Base-by-base conservation (phyloP, 2,797 vertebrate genomes). In the Alauda arvensis region DNA sequence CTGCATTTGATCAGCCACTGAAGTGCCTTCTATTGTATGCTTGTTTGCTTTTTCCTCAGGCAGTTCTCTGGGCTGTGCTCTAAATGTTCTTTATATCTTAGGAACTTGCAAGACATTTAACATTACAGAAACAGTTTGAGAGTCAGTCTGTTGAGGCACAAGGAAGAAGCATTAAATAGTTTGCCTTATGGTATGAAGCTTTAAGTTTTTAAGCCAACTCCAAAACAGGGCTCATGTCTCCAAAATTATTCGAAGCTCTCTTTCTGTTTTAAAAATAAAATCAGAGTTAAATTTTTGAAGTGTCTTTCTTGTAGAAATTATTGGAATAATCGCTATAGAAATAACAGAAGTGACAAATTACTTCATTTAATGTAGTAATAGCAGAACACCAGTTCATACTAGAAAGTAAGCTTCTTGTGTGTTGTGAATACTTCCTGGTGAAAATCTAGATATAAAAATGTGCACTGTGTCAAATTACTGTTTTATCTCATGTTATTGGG, bases 21-120 rank as follows among this genome's bases (percentile, higher is more conserved):
- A 56, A 82, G 48, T 0, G 0, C 19, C 40, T 72, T 66, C 4
- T 25, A 6, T 37, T 2, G 0, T 26, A 12, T 34, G 14, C 28
- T 75, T 68, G 34, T 49, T 63, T 2, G 3, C 42, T 53, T 79
- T 52, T 83, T 63, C 40, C 37, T 71, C 18, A 37, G 48, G 71
- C 15, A 4, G 31, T 62, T 72, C 8, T 80, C 21, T 63, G 10
- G n/a, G 61, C 33, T 31, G 10, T 66, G 31, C 26, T 75, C 34
- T 63, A 39, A 25, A 46, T 56, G 14, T 63, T 79, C 39, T 72
- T 63, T 23, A 3, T 42, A 40, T 40, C 16, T 43, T 31, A 74
- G 1, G 20, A 75, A 71, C 20, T 51, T 89, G 34, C 18, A 83
- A 83, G 43, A 71, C 46, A 55, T 43, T 26, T 37, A 65, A 12